Evolutionary conservation across 64 coral and sea anemone genomes (phyloP), one percentile per base, ranked within the genome.

Genomic region (Catalaphyllia jardinei): DNA sequence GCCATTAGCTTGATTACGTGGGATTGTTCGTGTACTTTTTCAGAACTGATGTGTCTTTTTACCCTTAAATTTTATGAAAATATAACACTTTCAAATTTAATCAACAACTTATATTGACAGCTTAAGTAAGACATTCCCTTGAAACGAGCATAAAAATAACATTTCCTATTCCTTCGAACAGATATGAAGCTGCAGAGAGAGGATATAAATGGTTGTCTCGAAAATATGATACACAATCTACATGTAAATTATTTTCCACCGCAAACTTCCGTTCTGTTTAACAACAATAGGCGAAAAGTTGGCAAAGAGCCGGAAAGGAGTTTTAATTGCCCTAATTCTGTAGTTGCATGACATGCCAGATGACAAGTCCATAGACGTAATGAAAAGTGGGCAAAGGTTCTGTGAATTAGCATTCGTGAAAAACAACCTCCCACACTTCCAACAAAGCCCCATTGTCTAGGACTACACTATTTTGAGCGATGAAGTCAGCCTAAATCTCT

Each of bases 281-380:
- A 83, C 15, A 83, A 80, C 78, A 80, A 80, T 61, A 18, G 78
- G 54, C 29, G 4, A 80, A 60, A 80, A 80, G 54, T 83, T 83
- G 80, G 80, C 80, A 83, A 42, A n/a, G 17, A 67, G 62, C 61
- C 80, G 59, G 80, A 67, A 39, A 83, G 61, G 24, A 25, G 24
- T 57, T 24, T 57, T 83, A 33, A 80, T 80, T 62, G 52, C 55
- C 50, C 78, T 80, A 80, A 8, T 62, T 30, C 24, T 59, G 78
- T 31, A 54, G 25, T 61, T 29, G 14, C 22, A 27, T 42, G 61
- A 65, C 31, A 49, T 10, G 39, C 62, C 9, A 31, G 7, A 83
- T 83, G 60, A 62, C 80, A 83, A 24, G 16, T 63, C 61, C 28
- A 83, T 60, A 10, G 25, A 54, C 51, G 18, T 18, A 62, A 60